phyloP scores from a whole-genome alignment of 2,888 invertebrate species.

The Aleiodes alternator region DNA sequence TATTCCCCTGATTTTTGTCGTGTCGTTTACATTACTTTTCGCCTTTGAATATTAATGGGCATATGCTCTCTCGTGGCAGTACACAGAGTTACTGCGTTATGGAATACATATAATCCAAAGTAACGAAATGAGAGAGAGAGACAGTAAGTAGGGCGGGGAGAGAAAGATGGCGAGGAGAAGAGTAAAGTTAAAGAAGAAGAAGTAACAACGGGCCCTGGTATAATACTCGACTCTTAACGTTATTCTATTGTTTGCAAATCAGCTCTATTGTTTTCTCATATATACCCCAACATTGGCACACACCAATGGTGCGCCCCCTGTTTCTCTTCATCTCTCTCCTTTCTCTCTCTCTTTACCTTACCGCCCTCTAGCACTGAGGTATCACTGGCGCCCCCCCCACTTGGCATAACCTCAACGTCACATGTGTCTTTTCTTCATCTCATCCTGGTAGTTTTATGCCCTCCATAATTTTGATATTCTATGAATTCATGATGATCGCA shows the following conservation, averaged over 20 bases:
- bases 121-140: not conserved
- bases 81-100: slow-evolving; percentile 21
- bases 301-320: slow-evolving; percentile 52
- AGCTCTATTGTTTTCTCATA: slow-evolving; percentile 76
- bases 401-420: slow-evolving; percentile 20
- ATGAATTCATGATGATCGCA: slow-evolving; percentile 21
- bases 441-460: slow-evolving; percentile 23
- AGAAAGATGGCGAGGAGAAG: not conserved
- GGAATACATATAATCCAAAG: slow-evolving; percentile 8
- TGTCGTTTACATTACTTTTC: slow-evolving; percentile 76
- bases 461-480: slow-evolving; percentile 22
- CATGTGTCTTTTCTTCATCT: slow-evolving; percentile 39
- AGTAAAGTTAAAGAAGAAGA: slow-evolving; percentile 60
- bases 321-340: slow-evolving; percentile 55
- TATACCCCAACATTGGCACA: slow-evolving; percentile 66
- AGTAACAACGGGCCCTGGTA: slow-evolving; percentile 72
- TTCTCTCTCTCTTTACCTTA: slow-evolving; percentile 49
- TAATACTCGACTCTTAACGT: slow-evolving; percentile 75
- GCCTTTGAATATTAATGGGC: slow-evolving; percentile 76
- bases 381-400: slow-evolving; percentile 43
- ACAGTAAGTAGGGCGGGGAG: not conserved
- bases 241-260: slow-evolving; percentile 76
- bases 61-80: slow-evolving; percentile 64
- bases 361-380: slow-evolving; percentile 38
- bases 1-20: slow-evolving; percentile 75